Conservation (phyloP, 2,888 invertebrate species). For the Galerucella pusilla region DNA sequence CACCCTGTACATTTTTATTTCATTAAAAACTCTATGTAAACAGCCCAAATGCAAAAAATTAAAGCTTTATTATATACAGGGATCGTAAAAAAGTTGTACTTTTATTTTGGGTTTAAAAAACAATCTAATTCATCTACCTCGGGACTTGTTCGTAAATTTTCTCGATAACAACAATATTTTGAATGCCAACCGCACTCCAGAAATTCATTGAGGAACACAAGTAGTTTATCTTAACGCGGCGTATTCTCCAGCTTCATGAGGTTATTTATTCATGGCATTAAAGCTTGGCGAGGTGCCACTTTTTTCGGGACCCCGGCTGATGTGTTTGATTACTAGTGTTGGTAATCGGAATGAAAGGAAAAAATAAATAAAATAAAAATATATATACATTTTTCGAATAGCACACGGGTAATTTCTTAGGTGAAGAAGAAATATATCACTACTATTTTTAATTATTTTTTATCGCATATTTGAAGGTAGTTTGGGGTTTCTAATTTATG, state of each 20-base stretch:
- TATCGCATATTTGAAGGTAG: too few relatives aligned
- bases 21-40: too few relatives aligned
- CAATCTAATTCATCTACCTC: background rate
- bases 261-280: constrained; percentile 30
- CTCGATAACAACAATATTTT: constrained; percentile 42
- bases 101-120: too few relatives aligned
- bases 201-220: constrained; percentile 55
- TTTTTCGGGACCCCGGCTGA: constrained; percentile 17
- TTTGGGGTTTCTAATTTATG: too few relatives aligned
- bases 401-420: background rate
- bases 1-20: too few relatives aligned
- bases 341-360: background rate
- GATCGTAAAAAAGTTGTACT: too few relatives aligned
- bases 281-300: constrained; percentile 30
- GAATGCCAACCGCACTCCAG: constrained; percentile 48
- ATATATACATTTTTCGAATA: background rate
- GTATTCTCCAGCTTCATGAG: constrained; percentile 15
- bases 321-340: constrained; percentile 16
- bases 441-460: too few relatives aligned
- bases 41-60: too few relatives aligned
- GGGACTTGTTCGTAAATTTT: constrained; percentile 18
- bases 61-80: too few relatives aligned
- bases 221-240: constrained; percentile 49
- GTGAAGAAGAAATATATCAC: background rate
- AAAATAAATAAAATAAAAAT: background rate